phyloP scores from a whole-genome alignment of 2,888 invertebrate species.

The Drepanosiphum platanoidis region DNA sequence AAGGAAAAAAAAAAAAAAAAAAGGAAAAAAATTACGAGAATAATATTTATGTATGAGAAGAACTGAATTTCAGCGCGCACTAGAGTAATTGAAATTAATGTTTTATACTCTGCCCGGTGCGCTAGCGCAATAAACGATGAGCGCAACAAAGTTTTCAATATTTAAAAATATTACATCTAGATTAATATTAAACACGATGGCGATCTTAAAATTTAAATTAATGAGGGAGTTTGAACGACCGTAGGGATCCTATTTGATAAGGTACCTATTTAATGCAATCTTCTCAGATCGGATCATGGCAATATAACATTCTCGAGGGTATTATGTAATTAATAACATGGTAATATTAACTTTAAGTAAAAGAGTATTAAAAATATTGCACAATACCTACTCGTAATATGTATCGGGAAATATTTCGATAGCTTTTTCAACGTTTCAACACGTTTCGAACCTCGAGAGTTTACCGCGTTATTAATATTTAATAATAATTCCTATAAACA shows the following conservation, averaged over 20 bases:
- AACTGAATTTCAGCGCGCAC: background rate
- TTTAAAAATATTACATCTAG: conserved; percentile 4
- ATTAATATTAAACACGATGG: background rate
- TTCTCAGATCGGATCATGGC: background rate
- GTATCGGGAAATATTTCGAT: background rate
- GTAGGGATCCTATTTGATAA: background rate
- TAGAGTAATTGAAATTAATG: conserved; percentile 16
- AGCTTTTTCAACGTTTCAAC: background rate
- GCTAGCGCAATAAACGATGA: background rate
- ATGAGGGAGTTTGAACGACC: conserved; percentile 26
- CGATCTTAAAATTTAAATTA: conserved; percentile 11
- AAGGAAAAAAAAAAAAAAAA: background rate
- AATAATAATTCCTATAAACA: too few relatives aligned
- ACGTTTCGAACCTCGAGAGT: background rate
- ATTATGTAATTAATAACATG: conserved; percentile 16
- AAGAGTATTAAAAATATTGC: conserved; percentile 8
- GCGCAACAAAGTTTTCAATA: background rate
- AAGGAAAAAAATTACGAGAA: background rate
- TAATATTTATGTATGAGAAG: background rate
- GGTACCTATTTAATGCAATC: background rate
- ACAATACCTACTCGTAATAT: background rate
- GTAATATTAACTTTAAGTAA: conserved; percentile 1
- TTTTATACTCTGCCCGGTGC: background rate
- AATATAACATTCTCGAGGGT: background rate
- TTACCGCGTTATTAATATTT: background rate